A percentile compares a stretch with the other conserved stretches of the same genome.
These are phyloP conservation scores for Diachasma alloeum DNA, from an alignment of 1,140 invertebrate species.

Conservation along the genomic window DNA sequence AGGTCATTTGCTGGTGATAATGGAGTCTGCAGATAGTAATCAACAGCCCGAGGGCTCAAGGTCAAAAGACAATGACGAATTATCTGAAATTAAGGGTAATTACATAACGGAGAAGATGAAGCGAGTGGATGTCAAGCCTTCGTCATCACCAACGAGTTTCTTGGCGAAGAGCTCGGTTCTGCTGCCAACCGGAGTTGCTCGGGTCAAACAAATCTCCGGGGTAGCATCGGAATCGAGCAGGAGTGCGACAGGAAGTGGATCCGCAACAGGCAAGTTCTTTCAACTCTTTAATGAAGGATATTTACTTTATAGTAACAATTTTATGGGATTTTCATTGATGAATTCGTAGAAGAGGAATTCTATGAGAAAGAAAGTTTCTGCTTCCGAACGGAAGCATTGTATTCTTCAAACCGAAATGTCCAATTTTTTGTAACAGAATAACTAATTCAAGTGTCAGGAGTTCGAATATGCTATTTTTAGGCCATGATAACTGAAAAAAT, in stretches of 20 bases:
- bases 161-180: slow-evolving; percentile 46
- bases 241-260: slow-evolving; percentile 42
- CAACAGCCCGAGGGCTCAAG: background rate
- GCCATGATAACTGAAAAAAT: no score
- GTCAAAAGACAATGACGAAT: background rate
- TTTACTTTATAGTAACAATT: no score
- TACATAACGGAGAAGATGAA: slow-evolving; percentile 47
- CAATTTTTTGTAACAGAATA: no score
- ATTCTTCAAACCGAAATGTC: no score
- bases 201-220: slow-evolving; percentile 43
- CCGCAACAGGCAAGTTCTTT: slow-evolving; percentile 66
- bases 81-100: background rate
- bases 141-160: slow-evolving; percentile 41
- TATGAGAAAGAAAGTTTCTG: no score
- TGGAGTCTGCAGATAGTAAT: slow-evolving; percentile 16
- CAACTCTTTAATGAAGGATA: background rate
- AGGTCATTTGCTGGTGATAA: background rate
- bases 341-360: no score
- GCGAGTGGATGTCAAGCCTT: slow-evolving; percentile 46
- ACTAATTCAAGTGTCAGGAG: no score
- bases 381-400: no score
- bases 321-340: no score
- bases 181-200: slow-evolving; percentile 48
- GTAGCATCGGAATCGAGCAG: background rate
- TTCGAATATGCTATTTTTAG: no score